These are phyloP conservation scores for Stylophora pistillata DNA, from an alignment of 64 coral and sea anemone species.

Conservation along the genomic window DNA sequence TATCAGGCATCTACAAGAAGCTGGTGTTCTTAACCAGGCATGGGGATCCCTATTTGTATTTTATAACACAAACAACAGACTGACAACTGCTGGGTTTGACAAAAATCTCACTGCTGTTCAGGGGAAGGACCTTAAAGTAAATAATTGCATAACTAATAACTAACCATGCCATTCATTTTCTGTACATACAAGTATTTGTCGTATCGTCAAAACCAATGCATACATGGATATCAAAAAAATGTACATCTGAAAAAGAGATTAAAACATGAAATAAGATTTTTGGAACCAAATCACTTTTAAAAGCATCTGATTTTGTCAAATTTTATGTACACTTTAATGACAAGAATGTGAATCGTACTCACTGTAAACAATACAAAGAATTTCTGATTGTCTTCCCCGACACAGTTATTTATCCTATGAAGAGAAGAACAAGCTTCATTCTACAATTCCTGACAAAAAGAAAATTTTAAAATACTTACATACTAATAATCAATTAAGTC, in stretches of 20 bases:
- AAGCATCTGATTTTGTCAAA: background rate
- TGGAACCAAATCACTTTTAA: background rate
- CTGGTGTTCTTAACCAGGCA: too few relatives aligned
- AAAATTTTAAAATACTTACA: too few relatives aligned
- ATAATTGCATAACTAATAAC: background rate
- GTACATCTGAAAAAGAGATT: constrained; percentile 71
- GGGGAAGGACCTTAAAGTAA: too few relatives aligned
- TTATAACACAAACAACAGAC: too few relatives aligned
- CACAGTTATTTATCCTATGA: constrained; percentile 97
- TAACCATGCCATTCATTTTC: constrained; percentile 88
- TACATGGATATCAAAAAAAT: constrained; percentile 95
- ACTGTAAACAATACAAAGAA: constrained; percentile 98
- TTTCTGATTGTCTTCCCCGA: constrained; percentile 97
- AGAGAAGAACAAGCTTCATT: background rate
- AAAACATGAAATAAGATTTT: background rate
- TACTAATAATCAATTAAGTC: too few relatives aligned
- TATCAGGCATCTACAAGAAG: too few relatives aligned
- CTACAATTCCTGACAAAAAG: too few relatives aligned
- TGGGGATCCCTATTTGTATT: too few relatives aligned
- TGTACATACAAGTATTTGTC: constrained; percentile 89
- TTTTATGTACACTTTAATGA: background rate
- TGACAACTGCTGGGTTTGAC: too few relatives aligned
- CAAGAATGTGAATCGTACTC: background rate
- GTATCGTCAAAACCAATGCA: constrained; percentile 65
- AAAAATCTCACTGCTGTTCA: too few relatives aligned